phyloP scores from a whole-genome alignment of 2,888 invertebrate species.

The Amblyteles armatorius region DNA sequence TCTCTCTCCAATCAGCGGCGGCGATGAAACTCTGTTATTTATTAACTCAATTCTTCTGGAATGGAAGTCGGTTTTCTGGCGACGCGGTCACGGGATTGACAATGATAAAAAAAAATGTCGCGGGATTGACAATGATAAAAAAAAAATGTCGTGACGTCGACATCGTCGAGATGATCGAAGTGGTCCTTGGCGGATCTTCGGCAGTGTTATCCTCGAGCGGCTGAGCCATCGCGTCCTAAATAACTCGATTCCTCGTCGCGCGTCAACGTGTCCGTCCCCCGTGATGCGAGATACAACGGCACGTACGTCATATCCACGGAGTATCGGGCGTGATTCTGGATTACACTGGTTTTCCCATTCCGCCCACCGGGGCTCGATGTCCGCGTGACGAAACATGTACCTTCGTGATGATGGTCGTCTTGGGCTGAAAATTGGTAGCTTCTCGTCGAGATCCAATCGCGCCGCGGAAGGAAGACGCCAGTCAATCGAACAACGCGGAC shows the following conservation, averaged over 20 bases:
- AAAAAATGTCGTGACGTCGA: too few species aligned
- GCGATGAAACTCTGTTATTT: conserved; percentile 36
- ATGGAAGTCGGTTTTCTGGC: not conserved
- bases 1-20: conserved; percentile 1
- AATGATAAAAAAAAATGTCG: not conserved
- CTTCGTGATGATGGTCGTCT: conserved; percentile 39
- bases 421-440: conserved; percentile 17
- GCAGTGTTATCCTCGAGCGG: not conserved
- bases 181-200: too few species aligned
- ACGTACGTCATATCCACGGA: conserved; percentile 37
- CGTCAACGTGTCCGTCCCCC: conserved; percentile 13
- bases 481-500: conserved; percentile 57
- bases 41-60: not conserved
- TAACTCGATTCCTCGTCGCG: not conserved
- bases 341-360: conserved; percentile 16
- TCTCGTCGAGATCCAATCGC: conserved; percentile 48
- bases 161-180: too few species aligned
- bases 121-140: not conserved
- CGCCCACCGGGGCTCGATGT: conserved; percentile 21
- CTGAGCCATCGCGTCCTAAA: not conserved
- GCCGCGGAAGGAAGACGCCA: conserved; percentile 46
- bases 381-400: conserved; percentile 52
- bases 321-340: conserved; percentile 28
- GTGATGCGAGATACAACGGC: conserved; percentile 11
- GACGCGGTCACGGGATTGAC: not conserved